Conservation (phyloP, 2,888 invertebrate species). For the Oeneis ivallda region DNA sequence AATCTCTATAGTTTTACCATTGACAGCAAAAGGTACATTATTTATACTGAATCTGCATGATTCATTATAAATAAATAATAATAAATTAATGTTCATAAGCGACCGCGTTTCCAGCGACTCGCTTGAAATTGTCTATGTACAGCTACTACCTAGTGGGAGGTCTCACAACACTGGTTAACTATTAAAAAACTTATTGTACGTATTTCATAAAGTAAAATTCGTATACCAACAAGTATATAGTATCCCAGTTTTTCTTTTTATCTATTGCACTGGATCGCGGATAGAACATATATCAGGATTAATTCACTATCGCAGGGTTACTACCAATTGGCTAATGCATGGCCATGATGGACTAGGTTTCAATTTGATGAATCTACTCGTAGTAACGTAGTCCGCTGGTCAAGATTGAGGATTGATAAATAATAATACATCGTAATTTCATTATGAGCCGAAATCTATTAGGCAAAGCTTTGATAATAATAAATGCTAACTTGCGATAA, state of each 20-base stretch:
- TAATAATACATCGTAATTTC: constrained; percentile 3
- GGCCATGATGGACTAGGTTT: constrained; percentile 10
- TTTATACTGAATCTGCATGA: too few species aligned
- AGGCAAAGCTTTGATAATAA: neutral
- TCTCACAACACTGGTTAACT: too few species aligned
- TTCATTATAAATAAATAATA: too few species aligned
- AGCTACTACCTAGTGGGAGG: too few species aligned
- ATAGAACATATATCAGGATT: neutral
- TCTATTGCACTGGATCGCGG: constrained; percentile 8
- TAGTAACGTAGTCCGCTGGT: neutral
- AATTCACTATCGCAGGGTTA: constrained; percentile 16
- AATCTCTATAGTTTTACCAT: too few species aligned
- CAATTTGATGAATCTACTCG: constrained; percentile 7
- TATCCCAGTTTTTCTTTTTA: neutral
- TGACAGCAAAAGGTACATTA: too few species aligned
- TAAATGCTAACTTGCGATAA: too few species aligned
- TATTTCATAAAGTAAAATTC: neutral
- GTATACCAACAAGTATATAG: neutral
- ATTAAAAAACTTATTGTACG: too few species aligned
- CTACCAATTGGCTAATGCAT: constrained; percentile 22
- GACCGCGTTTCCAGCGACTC: too few species aligned
- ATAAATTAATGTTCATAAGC: too few species aligned
- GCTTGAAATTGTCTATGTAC: too few species aligned
- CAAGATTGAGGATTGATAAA: neutral
- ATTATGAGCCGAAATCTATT: neutral